Evolutionary conservation across 2,113 vertebrate species (phyloP).

Genomic region (Shinisaurus crocodilurus): DNA sequence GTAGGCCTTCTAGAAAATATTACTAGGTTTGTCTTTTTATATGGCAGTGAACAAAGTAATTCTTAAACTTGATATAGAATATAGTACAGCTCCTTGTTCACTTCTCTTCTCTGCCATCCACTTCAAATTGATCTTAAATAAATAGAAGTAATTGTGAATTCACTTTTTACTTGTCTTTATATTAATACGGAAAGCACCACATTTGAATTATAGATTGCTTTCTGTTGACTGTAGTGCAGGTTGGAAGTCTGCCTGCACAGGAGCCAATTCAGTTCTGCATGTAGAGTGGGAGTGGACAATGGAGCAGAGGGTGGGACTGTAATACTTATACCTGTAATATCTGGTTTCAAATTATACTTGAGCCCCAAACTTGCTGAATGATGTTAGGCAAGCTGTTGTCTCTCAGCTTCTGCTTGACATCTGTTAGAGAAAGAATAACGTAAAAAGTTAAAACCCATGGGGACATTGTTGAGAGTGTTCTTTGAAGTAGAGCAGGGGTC

Average conservation of each 20-base stretch:
- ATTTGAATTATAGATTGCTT: neutral
- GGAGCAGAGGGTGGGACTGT: neutral
- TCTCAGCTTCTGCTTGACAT: neutral
- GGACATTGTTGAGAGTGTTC: neutral
- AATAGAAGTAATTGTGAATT: no score
- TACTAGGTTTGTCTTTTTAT: neutral
- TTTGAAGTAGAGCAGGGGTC: neutral
- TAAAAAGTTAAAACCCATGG: neutral
- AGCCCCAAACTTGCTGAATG: neutral
- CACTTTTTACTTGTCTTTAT: neutral
- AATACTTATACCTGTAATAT: neutral
- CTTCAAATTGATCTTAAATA: neutral
- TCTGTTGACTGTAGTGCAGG: neutral
- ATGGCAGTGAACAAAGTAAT: neutral
- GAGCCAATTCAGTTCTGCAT: constrained; percentile 22
- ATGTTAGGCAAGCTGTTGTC: neutral
- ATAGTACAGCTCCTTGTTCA: neutral
- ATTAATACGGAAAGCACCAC: no score
- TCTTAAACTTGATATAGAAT: neutral
- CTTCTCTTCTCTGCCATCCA: neutral
- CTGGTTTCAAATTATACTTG: neutral
- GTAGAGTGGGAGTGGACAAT: neutral
- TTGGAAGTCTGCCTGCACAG: constrained; percentile 24
- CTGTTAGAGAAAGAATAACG: neutral
- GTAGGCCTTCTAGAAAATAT: neutral